Conservation (phyloP, 2,797 vertebrate species). For the Hippopotamyrus pictus region DNA sequence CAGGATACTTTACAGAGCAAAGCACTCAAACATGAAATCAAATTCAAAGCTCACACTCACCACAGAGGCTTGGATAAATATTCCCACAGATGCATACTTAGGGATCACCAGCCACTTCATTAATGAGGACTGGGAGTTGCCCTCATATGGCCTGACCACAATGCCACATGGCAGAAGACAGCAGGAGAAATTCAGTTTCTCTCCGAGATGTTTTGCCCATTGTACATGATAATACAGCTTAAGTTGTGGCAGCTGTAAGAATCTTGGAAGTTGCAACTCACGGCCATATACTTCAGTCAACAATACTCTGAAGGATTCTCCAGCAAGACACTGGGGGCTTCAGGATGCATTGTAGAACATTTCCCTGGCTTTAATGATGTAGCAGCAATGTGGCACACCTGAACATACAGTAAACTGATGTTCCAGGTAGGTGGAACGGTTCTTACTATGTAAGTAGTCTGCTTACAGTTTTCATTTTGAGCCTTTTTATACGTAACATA, state of each 20-base stretch:
- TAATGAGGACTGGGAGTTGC: neutral
- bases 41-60: neutral
- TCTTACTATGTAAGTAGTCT: neutral
- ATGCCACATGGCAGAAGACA: neutral
- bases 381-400: neutral
- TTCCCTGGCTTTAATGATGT: neutral
- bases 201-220: neutral
- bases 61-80: neutral
- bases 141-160: neutral
- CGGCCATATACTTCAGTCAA: neutral
- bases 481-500: no score
- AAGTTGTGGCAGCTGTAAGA: neutral
- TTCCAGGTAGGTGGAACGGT: neutral
- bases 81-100: neutral
- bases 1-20: neutral
- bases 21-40: neutral
- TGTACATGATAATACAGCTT: neutral
- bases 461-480: no score
- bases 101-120: neutral
- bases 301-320: neutral
- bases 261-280: neutral
- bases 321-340: neutral
- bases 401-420: neutral
- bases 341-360: neutral
- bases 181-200: neutral